Evolutionary conservation across 2,113 vertebrate species (phyloP).

Genomic region (Puffinus mauretanicus): DNA sequence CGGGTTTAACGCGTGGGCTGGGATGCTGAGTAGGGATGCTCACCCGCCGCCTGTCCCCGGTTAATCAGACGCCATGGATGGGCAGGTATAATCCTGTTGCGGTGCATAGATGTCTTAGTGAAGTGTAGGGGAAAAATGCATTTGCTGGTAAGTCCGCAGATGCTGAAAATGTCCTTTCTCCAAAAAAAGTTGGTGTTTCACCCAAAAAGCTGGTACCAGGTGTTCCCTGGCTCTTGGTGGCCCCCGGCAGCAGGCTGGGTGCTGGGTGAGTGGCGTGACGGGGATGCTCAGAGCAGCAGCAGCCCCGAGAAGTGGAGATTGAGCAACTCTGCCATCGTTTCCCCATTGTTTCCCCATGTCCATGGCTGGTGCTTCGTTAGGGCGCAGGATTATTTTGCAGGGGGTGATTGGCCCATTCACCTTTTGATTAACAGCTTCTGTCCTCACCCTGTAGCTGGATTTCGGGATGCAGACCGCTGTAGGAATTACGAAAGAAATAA

Average conservation of each 20-base stretch:
- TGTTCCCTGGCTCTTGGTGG: background rate
- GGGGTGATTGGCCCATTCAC: background rate
- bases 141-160: no score
- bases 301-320: background rate
- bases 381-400: background rate
- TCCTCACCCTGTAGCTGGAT: background rate
- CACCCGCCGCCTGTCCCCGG: accelerated
- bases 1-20: accelerated
- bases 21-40: background rate
- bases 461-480: background rate
- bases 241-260: accelerated
- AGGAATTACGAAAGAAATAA: background rate
- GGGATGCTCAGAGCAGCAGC: background rate
- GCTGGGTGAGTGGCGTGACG: accelerated
- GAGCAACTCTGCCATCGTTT: background rate
- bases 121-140: accelerated
- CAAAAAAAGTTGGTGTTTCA: accelerated
- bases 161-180: background rate
- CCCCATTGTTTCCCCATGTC: background rate
- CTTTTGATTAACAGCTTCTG: background rate
- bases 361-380: background rate
- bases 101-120: background rate
- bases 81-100: background rate
- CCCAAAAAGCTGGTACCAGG: background rate
- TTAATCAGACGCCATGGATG: background rate